Evolutionary conservation across 2,888 invertebrate genomes (phyloP).

Genomic region (Drosophila niveifrons): DNA sequence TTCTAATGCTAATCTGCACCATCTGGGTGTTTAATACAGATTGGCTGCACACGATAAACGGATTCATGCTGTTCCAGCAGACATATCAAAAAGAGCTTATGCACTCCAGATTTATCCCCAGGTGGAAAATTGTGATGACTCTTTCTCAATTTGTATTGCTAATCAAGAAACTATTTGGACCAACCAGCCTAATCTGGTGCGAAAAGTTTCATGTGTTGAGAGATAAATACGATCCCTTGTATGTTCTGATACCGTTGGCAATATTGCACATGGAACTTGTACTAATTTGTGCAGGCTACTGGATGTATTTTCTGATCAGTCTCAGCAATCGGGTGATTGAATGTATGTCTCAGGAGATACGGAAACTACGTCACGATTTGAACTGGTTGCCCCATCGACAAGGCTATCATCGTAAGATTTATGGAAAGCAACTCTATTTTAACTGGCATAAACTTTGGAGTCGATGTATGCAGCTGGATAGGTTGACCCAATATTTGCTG

Average conservation of each 20-base stretch:
- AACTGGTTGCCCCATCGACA: slow-evolving; percentile 23
- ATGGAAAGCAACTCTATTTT: slow-evolving; percentile 41
- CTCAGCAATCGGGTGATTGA: slow-evolving; percentile 49
- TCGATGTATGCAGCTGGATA: slow-evolving; percentile 36
- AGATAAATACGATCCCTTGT: not conserved
- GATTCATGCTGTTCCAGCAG: slow-evolving; percentile 24
- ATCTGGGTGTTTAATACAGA: slow-evolving; percentile 38
- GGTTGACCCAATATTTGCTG: slow-evolving; percentile 32
- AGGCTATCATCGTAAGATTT: slow-evolving; percentile 39
- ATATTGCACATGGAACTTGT: slow-evolving; percentile 38
- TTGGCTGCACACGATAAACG: slow-evolving; percentile 29
- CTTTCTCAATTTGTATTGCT: slow-evolving; percentile 40
- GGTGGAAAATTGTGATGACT: slow-evolving; percentile 36
- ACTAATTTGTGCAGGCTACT: slow-evolving; percentile 25
- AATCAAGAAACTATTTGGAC: slow-evolving; percentile 28
- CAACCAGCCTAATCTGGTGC: slow-evolving; percentile 47
- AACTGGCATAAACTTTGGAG: slow-evolving; percentile 49
- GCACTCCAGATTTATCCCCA: not conserved
- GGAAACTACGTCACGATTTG: slow-evolving; percentile 40
- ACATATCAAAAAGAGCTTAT: slow-evolving; percentile 12
- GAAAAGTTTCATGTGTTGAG: not conserved
- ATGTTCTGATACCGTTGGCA: slow-evolving; percentile 16
- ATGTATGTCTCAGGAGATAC: slow-evolving; percentile 32
- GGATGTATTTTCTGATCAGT: slow-evolving; percentile 26
- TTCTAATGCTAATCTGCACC: slow-evolving; percentile 25